These are phyloP conservation scores for Sphaeridia pumilis DNA, from an alignment of 2,888 invertebrate genomes.

Conservation along the genomic window DNA sequence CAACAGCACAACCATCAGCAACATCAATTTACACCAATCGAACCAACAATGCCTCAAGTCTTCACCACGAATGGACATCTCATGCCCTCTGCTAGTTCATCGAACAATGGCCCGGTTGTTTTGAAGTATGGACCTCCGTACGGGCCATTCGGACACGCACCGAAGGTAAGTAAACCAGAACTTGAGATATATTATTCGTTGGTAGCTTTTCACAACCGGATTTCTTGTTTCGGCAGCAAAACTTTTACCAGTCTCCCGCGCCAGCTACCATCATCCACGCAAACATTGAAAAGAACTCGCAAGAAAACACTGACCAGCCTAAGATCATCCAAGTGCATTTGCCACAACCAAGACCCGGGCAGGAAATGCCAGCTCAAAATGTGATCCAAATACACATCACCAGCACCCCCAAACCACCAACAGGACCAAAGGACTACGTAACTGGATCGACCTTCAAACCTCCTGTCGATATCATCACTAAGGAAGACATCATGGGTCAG, in stretches of 20 bases:
- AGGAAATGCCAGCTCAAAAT: conserved; percentile 3
- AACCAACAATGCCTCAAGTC: not conserved
- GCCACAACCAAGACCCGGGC: not conserved
- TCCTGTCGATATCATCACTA: conserved; percentile 10
- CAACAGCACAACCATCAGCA: not conserved
- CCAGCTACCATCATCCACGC: conserved; percentile 9
- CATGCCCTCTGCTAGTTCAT: not conserved
- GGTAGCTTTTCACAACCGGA: not conserved
- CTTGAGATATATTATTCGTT: not conserved
- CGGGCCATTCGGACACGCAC: not conserved
- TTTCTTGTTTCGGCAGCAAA: not conserved
- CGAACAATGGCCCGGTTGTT: not conserved
- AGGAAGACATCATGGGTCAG: not conserved
- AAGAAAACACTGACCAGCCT: conserved; percentile 3
- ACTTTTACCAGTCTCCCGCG: not conserved
- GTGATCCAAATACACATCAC: conserved; percentile 15
- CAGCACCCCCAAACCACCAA: conserved; percentile 12
- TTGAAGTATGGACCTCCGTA: conserved; percentile 8
- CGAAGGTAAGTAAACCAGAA: not conserved
- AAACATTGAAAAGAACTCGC: conserved; percentile 2
- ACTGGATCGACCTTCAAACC: conserved; percentile 16
- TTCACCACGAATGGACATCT: not conserved
- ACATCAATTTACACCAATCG: conserved; percentile 1
- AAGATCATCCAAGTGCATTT: conserved; percentile 14
- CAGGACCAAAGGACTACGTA: conserved; percentile 12